A percentile compares a stretch with the other conserved stretches of the same genome.
phyloP scores from a whole-genome alignment of 2,888 invertebrate genomes.

The Xylota sylvarum region DNA sequence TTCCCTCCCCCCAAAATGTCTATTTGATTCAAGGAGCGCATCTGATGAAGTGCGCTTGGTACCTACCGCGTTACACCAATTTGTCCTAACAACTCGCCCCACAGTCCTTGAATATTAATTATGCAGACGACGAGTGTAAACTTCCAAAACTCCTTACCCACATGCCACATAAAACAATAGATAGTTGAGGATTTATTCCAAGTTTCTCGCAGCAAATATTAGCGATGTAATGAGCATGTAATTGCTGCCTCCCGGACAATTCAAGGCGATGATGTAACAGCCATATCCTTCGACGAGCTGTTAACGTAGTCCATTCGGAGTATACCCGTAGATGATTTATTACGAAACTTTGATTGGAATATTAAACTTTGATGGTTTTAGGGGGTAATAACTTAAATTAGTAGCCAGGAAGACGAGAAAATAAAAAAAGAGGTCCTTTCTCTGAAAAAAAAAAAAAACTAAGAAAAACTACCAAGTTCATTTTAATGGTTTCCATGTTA shows the following conservation, averaged over 20 bases:
- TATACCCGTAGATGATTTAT: constrained; percentile 59
- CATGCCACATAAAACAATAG: constrained; percentile 56
- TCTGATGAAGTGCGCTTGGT: background rate
- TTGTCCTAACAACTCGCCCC: constrained; percentile 6
- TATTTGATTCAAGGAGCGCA: background rate
- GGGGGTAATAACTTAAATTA: constrained; percentile 48
- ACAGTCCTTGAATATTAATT: constrained; percentile 65
- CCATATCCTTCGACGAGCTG: constrained; percentile 37
- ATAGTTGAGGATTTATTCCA: constrained; percentile 28
- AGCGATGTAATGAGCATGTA: constrained; percentile 72
- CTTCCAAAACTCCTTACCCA: constrained; percentile 27
- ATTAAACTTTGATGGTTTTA: constrained; percentile 64
- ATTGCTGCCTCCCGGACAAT: constrained; percentile 61
- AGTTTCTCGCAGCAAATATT: constrained; percentile 50
- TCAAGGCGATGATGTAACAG: constrained; percentile 53
- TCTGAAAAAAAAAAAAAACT: background rate
- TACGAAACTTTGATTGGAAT: constrained; percentile 66
- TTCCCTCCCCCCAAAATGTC: background rate
- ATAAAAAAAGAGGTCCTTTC: constrained; percentile 10
- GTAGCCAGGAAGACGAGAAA: background rate
- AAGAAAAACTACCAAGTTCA: background rate
- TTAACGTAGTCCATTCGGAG: constrained; percentile 35
- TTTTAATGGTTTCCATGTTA: constrained; percentile 10
- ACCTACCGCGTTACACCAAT: constrained; percentile 17
- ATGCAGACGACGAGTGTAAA: constrained; percentile 33